phyloP scores from a whole-genome alignment of 2,113 vertebrate genomes.

The Noctilio leporinus region DNA sequence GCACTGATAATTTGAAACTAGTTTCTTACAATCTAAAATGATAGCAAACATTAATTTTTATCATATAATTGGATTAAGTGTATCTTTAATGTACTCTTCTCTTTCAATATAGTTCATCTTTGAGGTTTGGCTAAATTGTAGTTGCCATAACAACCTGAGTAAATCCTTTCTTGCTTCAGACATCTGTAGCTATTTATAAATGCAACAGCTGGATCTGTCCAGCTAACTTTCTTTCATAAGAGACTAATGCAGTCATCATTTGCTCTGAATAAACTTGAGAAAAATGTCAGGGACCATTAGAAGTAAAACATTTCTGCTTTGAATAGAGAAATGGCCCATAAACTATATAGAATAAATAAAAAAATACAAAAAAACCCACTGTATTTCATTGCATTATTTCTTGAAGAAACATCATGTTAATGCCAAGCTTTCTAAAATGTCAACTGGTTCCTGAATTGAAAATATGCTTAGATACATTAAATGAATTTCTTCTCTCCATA shows the following conservation, averaged over 20 bases:
- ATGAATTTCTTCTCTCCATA: conserved; percentile 31
- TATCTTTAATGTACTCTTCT: conserved; percentile 49
- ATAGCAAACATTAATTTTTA: conserved; percentile 34
- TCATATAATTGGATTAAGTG: conserved; percentile 51
- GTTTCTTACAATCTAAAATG: conserved; percentile 48
- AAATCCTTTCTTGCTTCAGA: conserved; percentile 79
- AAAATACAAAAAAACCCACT: conserved; percentile 45
- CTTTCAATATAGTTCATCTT: conserved; percentile 68
- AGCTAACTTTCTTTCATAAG: conserved; percentile 75
- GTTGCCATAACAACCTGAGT: conserved; percentile 82
- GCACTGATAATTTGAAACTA: conserved; percentile 32
- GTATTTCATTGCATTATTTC: neutral
- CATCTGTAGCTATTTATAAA: conserved; percentile 84
- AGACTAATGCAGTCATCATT: conserved; percentile 64
- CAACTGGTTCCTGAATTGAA: conserved; percentile 48
- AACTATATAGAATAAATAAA: neutral
- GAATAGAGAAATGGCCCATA: conserved; percentile 30
- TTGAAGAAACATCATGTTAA: conserved; percentile 50
- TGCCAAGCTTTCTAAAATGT: conserved; percentile 35
- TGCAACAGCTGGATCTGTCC: conserved; percentile 82
- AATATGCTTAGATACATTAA: conserved; percentile 38
- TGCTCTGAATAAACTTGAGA: conserved; percentile 66
- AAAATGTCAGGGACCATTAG: conserved; percentile 67
- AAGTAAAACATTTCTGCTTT: conserved; percentile 55
- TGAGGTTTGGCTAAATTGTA: conserved; percentile 76